Evolutionary conservation across 2,113 vertebrate genomes (phyloP).

Genomic region (Tragelaphus imberbis): DNA sequence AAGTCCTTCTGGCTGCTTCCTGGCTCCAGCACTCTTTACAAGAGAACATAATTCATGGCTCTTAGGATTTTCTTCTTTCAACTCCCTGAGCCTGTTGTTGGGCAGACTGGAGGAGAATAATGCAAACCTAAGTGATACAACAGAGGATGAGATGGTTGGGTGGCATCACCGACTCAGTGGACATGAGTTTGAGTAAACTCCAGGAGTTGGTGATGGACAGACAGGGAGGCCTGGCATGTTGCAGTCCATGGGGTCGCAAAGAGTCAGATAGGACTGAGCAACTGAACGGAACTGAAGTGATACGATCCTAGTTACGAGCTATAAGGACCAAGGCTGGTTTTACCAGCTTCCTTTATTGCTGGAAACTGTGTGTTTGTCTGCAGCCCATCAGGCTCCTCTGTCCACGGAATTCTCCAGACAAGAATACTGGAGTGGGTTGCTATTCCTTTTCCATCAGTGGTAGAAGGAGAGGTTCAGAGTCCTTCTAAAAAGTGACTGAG

Average conservation of each 20-base stretch:
- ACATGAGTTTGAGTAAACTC: not conserved
- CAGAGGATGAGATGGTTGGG: not conserved
- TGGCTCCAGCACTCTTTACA: not conserved
- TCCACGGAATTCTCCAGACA: not conserved
- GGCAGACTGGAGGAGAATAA: not conserved
- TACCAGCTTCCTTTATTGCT: not conserved
- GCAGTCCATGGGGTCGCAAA: not conserved
- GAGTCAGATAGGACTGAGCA: accelerated
- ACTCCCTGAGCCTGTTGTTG: not conserved
- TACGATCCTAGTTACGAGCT: not conserved
- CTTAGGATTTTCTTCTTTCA: not conserved
- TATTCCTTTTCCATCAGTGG: not conserved
- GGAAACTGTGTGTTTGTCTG: not conserved
- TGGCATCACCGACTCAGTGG: not conserved
- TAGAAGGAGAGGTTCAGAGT: not conserved
- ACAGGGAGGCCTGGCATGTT: not conserved
- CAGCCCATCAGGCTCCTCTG: not conserved
- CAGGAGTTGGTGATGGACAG: accelerated
- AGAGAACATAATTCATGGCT: not conserved
- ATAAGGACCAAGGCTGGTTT: not conserved
- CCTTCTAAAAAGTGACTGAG: not conserved
- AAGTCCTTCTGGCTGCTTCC: not conserved
- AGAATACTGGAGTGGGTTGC: not conserved
- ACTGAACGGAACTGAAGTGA: not conserved
- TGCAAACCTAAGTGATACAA: not conserved